Base-by-base conservation (phyloP, 2,888 invertebrate genomes). In the Julus scanicus region DNA sequence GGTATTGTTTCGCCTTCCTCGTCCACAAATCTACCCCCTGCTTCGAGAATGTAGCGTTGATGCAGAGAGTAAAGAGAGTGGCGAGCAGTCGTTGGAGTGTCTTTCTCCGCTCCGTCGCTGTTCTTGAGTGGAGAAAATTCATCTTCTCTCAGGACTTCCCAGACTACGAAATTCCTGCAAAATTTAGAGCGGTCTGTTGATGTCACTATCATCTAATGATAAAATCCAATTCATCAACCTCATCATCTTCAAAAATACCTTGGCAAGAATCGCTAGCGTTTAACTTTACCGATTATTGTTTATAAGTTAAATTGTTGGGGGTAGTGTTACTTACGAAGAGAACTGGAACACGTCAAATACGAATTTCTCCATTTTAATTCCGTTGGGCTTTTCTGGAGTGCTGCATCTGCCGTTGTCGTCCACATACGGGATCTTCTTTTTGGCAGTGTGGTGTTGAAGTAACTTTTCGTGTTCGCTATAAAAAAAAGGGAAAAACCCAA, bases 121-220 rank as follows among this genome's bases (percentile, higher is more conserved):
- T 99, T 99, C 92, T 99, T 99, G 90, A 99, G 93, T 0, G 99
- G 98, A 90, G 99, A 98, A 92, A 99, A 99, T 92, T 99, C 99
- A 89, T 96, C 96, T 90, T 96, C 95, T 85, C 99, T 94, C 0
- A 96, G 94, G 0, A 97, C 96, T 93, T 99, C 98, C 95, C 98
- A 96, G 8, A 97, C 97, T 15, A 96, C 97, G 91, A 99, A 97
- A 90, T 95, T 95, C 90, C 93, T 93, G 89, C 39, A 90, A 80
- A 29, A 85, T 85, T 85, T 1, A 40, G 9, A 84, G 8, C 8
- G 44, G 44, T 44, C 44, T 44, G 44, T 44, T 44, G 8, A 44
- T 5, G 5, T 8, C 44, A 44, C 8, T 8, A 8, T 44, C 2
- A 44, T 29, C 5, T 44, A 8, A 44, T 44, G 44, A 44, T 44